Evolutionary conservation across 2,888 invertebrate species (phyloP).

Genomic region (Luffia ferchaultella): DNA sequence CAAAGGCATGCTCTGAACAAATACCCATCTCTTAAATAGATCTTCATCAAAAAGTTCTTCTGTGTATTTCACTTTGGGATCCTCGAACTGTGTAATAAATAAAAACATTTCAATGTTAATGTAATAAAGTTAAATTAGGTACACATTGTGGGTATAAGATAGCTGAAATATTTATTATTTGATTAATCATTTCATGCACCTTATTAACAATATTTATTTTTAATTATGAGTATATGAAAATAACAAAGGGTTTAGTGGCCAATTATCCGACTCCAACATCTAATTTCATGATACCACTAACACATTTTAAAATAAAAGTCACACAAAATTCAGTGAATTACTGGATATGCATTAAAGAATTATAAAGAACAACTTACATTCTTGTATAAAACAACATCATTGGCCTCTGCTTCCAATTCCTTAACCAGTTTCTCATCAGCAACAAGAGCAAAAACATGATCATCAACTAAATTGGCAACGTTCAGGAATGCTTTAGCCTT

Average conservation of each 20-base stretch:
- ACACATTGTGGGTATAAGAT: no score
- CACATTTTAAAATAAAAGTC: no score
- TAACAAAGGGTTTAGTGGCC: no score
- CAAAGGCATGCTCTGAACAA: constrained; percentile 84
- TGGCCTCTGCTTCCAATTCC: constrained; percentile 82
- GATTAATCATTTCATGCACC: constrained; percentile 1
- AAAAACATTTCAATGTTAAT: constrained; percentile 5
- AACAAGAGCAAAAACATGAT: constrained; percentile 88
- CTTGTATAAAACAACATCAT: constrained; percentile 89
- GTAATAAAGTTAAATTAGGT: no score
- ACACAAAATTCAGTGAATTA: no score
- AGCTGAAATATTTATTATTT: no score
- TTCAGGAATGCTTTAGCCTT: constrained; percentile 85
- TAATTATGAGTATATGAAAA: no score
- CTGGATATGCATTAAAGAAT: no score
- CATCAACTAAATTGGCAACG: constrained; percentile 84
- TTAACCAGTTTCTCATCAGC: constrained; percentile 78
- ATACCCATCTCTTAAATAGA: constrained; percentile 82
- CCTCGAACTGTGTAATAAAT: constrained; percentile 76
- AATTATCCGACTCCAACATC: no score
- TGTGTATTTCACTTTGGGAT: constrained; percentile 77
- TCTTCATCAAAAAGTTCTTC: constrained; percentile 72
- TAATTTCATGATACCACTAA: no score
- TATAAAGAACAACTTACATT: constrained; percentile 66
- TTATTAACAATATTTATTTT: no score